phyloP scores from a whole-genome alignment of 23 tunicate genomes.

The Styela plicata region DNA sequence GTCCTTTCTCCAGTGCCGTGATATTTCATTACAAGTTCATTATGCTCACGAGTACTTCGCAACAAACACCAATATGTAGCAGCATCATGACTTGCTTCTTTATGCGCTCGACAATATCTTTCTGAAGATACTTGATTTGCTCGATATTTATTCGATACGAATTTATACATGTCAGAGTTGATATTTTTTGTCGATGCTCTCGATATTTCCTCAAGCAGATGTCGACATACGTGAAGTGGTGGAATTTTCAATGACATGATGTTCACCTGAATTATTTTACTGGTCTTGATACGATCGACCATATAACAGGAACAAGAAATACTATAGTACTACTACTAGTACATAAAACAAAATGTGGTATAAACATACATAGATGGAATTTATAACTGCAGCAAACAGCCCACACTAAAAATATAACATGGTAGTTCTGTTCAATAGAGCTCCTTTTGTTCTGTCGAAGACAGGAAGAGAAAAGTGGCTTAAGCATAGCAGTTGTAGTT shows the following conservation, averaged over 20 bases:
- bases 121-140: slow-evolving; percentile 41
- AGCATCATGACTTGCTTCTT: slow-evolving; percentile 78
- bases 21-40: slow-evolving; percentile 46
- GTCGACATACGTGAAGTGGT: slow-evolving; percentile 3
- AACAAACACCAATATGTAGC: slow-evolving; percentile 65
- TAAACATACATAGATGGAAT: no score
- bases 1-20: slow-evolving; percentile 63
- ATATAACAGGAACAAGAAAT: no score
- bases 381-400: no score
- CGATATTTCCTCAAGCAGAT: slow-evolving; percentile 1
- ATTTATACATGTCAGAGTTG: slow-evolving; percentile 15
- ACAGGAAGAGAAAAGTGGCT: no score
- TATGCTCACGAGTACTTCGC: slow-evolving; percentile 45
- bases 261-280: neutral
- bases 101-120: slow-evolving; percentile 69
- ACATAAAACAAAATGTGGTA: no score
- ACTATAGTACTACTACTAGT: no score
- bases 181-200: slow-evolving; percentile 18
- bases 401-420: no score
- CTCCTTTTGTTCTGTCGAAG: no score
- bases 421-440: no score
- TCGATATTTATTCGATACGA: slow-evolving; percentile 17
- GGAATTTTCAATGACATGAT: neutral
- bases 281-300: no score
- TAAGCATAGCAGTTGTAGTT: no score